phyloP scores from a whole-genome alignment of 2,888 invertebrate genomes.

The Tortrix viridana region DNA sequence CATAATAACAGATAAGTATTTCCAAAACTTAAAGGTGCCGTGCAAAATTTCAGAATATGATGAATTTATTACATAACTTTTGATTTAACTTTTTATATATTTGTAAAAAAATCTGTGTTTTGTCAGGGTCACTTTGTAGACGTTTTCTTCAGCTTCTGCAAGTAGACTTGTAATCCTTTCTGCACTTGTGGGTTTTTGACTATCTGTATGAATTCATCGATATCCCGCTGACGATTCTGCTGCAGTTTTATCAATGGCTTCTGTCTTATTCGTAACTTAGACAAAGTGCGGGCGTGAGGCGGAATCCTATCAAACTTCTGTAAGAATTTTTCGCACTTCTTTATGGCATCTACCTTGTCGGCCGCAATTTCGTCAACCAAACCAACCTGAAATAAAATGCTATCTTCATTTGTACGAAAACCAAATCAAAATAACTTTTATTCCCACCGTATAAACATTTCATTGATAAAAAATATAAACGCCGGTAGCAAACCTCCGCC shows the following conservation, averaged over 20 bases:
- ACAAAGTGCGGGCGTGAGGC: slow-evolving; percentile 81
- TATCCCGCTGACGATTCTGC: slow-evolving; percentile 86
- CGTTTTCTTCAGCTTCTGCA: slow-evolving; percentile 87
- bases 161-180: slow-evolving; percentile 88
- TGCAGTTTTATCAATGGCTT: slow-evolving; percentile 79
- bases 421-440: too few species aligned
- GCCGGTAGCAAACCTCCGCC: too few species aligned
- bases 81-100: too few species aligned
- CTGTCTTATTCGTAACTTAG: slow-evolving; percentile 82
- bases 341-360: slow-evolving; percentile 87
- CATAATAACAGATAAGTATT: too few species aligned
- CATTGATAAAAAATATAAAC: too few species aligned
- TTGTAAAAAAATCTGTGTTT: too few species aligned
- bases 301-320: slow-evolving; percentile 86
- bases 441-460: too few species aligned
- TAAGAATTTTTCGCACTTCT: slow-evolving; percentile 87
- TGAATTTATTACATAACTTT: too few species aligned
- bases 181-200: slow-evolving; percentile 87
- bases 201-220: slow-evolving; percentile 85
- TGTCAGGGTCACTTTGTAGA: background rate
- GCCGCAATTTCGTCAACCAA: slow-evolving; percentile 90
- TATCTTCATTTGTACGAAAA: too few species aligned
- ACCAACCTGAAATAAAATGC: slow-evolving; percentile 76
- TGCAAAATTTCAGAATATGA: too few species aligned
- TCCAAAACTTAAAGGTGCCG: too few species aligned